Base-by-base conservation (phyloP, 1,140 invertebrate genomes). In the Hyles vespertilio region DNA sequence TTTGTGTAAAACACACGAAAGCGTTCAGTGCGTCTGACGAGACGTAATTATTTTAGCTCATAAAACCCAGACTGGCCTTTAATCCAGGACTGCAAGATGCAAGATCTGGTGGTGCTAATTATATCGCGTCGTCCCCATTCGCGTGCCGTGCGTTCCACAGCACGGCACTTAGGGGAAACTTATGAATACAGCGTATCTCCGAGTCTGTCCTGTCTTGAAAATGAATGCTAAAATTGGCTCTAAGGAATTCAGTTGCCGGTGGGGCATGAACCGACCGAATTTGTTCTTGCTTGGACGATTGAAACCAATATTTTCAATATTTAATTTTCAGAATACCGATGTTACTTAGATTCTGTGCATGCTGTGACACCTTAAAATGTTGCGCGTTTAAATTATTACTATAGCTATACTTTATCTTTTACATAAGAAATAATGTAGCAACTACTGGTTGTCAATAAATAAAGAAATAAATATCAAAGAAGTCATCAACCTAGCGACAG, bases 61-160 rank as follows among this genome's bases (percentile, higher is more conserved):
- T 56, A 56, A 56, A 56, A 52, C 51, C 33, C 57, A 58, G 49
- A 45, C 57, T 10, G 43, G 22, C 57, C 32, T 34, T 36, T 49
- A 46, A 54, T 65, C 63, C 51, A 54, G 46, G 53, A 63, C 54
- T 59, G 57, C 40, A 59, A 56, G 65, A 62, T 58, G 58, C 62
- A 46, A 22, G 74, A 71, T 67, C 56, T 58, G 65, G 67, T 67
- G 70, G 54, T 54, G 67, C 82, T 83, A 83, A 83, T 83, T 78
- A 81, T 84, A 74, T 59, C 61, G 60, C 63, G 68, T 63, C 63
- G 70, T 67, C 67, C 72, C 62, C 67, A 69, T 47, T 70, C 75
- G 79, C 81, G 70, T 82, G 70, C 75, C 73, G 76, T 64, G 60
- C 77, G 63, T 76, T 60, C 44, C 54, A 56, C 52, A 44, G 8